Evolutionary conservation across 2,113 vertebrate species (phyloP).

Genomic region (Sebastes fasciatus): DNA sequence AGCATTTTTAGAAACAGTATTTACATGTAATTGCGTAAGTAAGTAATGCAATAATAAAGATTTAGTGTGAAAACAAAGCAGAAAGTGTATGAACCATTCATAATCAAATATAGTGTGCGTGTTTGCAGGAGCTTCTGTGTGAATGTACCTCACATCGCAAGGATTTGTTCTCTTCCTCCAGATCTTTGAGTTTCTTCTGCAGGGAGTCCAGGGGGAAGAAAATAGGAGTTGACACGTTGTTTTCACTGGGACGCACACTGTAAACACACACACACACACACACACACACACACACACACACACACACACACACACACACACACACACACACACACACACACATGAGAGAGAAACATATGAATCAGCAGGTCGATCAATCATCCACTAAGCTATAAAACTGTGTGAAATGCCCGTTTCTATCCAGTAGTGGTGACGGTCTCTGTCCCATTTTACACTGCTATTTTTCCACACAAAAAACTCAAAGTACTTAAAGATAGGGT

Average conservation of each 20-base stretch:
- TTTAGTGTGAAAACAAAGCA: background rate
- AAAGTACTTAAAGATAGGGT: too few relatives aligned
- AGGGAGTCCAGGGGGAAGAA: slow-evolving; percentile 95
- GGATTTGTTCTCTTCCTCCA: slow-evolving; percentile 96
- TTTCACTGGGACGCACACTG: slow-evolving; percentile 92
- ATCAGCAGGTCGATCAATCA: background rate
- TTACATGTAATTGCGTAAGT: background rate
- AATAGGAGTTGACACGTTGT: slow-evolving; percentile 87
- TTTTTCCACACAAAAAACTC: background rate
- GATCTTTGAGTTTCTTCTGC: slow-evolving; percentile 97
- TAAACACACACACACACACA: slow-evolving; percentile 33
- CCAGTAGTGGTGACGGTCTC: background rate
- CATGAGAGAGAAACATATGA: background rate
- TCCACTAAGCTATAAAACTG: background rate
- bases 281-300: slow-evolving; percentile 26
- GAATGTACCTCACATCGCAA: slow-evolving; percentile 91
- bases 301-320: slow-evolving; percentile 31
- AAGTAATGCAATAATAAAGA: background rate
- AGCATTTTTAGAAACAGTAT: background rate
- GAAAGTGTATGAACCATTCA: background rate
- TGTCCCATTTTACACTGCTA: background rate
- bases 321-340: slow-evolving; percentile 13
- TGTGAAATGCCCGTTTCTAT: background rate
- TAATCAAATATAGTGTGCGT: background rate
- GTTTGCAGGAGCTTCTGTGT: background rate